phyloP scores from a whole-genome alignment of 2,888 invertebrate genomes.

The Aplocera efformata region DNA sequence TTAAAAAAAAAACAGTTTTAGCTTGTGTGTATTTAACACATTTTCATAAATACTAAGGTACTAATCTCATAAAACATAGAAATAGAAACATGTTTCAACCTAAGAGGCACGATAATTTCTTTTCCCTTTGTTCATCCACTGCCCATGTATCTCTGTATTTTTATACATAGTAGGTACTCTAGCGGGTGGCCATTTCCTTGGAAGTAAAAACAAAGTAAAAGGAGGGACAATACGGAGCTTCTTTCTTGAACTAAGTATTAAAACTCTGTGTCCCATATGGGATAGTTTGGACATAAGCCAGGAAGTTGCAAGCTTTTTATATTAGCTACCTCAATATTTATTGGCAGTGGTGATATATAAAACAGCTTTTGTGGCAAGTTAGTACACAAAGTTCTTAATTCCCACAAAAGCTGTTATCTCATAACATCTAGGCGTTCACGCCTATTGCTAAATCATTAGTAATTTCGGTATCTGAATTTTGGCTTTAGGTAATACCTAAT shows the following conservation, averaged over 20 bases:
- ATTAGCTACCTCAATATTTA: constrained; percentile 26
- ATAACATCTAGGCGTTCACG: too few species aligned
- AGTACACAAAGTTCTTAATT: too few species aligned
- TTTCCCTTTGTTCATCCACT: constrained; percentile 8
- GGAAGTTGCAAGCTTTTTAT: constrained; percentile 22
- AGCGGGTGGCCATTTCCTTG: constrained; percentile 1
- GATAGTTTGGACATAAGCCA: constrained; percentile 31
- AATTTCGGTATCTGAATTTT: too few species aligned
- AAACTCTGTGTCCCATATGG: constrained; percentile 30
- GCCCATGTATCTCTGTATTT: constrained; percentile 1
- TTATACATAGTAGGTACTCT: constrained; percentile 5
- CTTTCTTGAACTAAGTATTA: constrained; percentile 30
- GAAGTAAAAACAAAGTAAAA: constrained; percentile 12
- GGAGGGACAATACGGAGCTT: constrained; percentile 20
- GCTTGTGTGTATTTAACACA: too few species aligned
- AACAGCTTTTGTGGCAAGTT: too few species aligned
- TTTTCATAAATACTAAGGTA: too few species aligned
- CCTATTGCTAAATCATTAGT: too few species aligned
- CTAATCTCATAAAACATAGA: too few species aligned
- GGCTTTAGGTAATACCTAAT: too few species aligned
- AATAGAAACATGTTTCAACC: too few species aligned
- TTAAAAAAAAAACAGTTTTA: too few species aligned
- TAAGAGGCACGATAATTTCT: constrained; percentile 1
- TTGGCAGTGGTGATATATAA: neutral
- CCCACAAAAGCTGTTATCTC: too few species aligned